phyloP scores from a whole-genome alignment of 2,797 vertebrate species.

The Danio albolineatus region DNA sequence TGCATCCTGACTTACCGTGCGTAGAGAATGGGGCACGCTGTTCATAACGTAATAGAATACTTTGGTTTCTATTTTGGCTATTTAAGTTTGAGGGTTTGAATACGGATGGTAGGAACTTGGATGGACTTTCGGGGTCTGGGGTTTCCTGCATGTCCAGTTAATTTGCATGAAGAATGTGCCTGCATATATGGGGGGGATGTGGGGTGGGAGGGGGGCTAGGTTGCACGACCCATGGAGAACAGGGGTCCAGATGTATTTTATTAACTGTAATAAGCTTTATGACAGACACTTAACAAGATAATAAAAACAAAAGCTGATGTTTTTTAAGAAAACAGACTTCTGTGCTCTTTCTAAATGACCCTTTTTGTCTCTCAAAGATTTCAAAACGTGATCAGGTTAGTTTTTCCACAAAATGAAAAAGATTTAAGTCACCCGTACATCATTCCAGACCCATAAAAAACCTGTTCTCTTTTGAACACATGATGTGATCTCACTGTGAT shows the following conservation, averaged over 20 bases:
- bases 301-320: constrained; percentile 80
- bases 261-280: constrained; percentile 75
- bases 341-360: constrained; percentile 52
- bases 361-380: neutral
- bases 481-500: too few relatives aligned
- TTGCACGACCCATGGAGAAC: constrained; percentile 58
- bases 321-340: constrained; percentile 71
- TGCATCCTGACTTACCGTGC: neutral
- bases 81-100: constrained; percentile 34
- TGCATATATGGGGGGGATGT: constrained; percentile 65
- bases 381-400: too few relatives aligned
- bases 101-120: constrained; percentile 19
- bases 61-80: constrained; percentile 74
- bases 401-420: neutral
- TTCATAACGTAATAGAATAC: constrained; percentile 24
- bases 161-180: constrained; percentile 83
- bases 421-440: too few relatives aligned
- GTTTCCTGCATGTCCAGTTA: constrained; percentile 77
- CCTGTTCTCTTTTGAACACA: too few relatives aligned
- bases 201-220: constrained; percentile 38
- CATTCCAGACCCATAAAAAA: too few relatives aligned
- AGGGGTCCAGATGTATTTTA: constrained; percentile 78
- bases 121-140: constrained; percentile 20
- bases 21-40: constrained; percentile 5
- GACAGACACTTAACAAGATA: constrained; percentile 69